phyloP scores from a whole-genome alignment of 1,140 invertebrate species.

The Caenorhabditis briggsae region DNA sequence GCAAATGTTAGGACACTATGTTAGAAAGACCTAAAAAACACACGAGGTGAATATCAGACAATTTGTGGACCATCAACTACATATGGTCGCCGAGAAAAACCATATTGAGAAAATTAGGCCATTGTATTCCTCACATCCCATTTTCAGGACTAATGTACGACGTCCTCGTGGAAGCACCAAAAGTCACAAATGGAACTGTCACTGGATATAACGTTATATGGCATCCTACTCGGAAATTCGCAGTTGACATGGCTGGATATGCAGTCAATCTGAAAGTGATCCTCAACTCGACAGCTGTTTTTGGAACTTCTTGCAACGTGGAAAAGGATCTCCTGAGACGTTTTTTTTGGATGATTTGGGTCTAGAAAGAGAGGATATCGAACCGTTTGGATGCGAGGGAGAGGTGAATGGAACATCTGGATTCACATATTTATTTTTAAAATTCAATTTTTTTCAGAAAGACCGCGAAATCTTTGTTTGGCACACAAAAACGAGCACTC shows the following conservation, averaged over 20 bases:
- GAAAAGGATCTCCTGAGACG: conserved; percentile 57
- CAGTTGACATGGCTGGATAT: conserved; percentile 68
- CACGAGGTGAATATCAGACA: too few relatives aligned
- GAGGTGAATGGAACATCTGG: background rate
- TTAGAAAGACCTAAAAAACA: too few relatives aligned
- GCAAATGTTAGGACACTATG: too few relatives aligned
- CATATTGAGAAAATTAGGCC: too few relatives aligned
- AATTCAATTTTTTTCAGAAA: conserved; percentile 43
- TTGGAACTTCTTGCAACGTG: conserved; percentile 50
- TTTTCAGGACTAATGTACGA: conserved; percentile 61
- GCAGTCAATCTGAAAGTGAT: conserved; percentile 64
- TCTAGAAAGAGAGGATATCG: conserved; percentile 53
- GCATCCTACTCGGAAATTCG: conserved; percentile 54
- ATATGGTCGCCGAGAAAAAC: too few relatives aligned
- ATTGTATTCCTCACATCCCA: background rate
- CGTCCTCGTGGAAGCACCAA: conserved; percentile 58
- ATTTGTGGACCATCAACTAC: too few relatives aligned
- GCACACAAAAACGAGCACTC: conserved; percentile 61
- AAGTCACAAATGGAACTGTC: conserved; percentile 63
- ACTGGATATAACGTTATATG: conserved; percentile 61
- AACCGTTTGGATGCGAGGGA: conserved; percentile 56
- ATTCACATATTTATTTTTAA: background rate
- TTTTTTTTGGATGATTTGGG: conserved; percentile 61
- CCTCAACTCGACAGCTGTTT: conserved; percentile 58
- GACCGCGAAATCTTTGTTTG: conserved; percentile 59